Percentiles rank a stretch among this genome's conserved stretches.
Evolutionary conservation across 2,888 invertebrate species (phyloP).

Genomic region (Chrysolina haemoptera): DNA sequence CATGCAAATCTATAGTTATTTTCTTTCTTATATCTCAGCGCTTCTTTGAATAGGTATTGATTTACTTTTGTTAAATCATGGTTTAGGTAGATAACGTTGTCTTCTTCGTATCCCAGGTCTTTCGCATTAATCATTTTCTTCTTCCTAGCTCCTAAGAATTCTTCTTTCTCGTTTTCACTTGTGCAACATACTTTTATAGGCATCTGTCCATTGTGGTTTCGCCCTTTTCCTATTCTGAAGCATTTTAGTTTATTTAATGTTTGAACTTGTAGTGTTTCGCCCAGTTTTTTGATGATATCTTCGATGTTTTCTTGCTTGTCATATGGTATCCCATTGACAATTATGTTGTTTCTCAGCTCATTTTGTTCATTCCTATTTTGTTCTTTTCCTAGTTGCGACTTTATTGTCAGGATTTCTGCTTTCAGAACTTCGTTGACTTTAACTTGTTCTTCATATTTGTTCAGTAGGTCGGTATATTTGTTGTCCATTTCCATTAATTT

Average conservation of each 20-base stretch:
- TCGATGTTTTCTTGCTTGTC: conserved; percentile 3
- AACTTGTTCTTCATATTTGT: background rate
- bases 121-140: conserved; percentile 17
- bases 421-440: conserved; percentile 11
- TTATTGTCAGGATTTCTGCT: conserved; percentile 19
- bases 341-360: conserved; percentile 1
- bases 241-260: background rate
- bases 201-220: conserved; percentile 2
- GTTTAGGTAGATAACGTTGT: conserved; percentile 17
- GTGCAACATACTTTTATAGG: conserved; percentile 17
- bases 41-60: conserved; percentile 16
- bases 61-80: conserved; percentile 12
- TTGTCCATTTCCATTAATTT: conserved; percentile 11
- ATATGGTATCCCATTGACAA: conserved; percentile 2
- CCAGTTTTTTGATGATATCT: background rate
- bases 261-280: conserved; percentile 6
- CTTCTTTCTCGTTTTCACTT: conserved; percentile 13
- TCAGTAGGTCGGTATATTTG: conserved; percentile 15
- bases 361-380: background rate
- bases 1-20: conserved; percentile 8
- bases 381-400: conserved; percentile 23
- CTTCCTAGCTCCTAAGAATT: too few species aligned
- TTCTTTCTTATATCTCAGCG: background rate
- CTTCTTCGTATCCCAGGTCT: conserved; percentile 17
- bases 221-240: conserved; percentile 1